Base-by-base conservation (phyloP, 1,140 invertebrate species). In the Rhagoletis zephyria region DNA sequence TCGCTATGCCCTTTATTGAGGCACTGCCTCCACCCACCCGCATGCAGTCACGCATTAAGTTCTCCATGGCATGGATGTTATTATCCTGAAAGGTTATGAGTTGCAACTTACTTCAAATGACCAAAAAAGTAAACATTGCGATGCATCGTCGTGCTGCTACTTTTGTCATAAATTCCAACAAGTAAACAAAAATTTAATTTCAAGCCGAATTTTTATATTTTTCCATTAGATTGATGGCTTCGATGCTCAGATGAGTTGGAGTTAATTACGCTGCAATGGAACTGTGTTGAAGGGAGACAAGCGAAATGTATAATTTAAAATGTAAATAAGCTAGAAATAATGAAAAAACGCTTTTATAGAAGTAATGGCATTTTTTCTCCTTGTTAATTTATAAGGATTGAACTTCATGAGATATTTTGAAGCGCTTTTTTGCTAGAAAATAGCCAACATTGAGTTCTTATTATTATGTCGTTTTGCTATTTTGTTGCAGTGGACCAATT, bases 1-100 rank as follows among this genome's bases (percentile, higher is more conserved):
- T 42, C 64, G 86, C 59, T 87, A 77, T 87, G 85, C 65, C 56
- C 85, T 56, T 81, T 48, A 87, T 70, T 87, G 59, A 87, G 5
- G 64, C 85, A 70, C 61, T 56, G 16, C 12, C 45, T 45, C 63
- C 86, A 40, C 67, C 42, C 6, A 14, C n/a, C n/a, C n/a, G n/a
- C 64, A 40, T 67, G 4, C 64, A 30, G 19, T 67, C 64, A 67
- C 30, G 2, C 64, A 67, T 67, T 19, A 4, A 67, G n/a, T n/a
- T n/a, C 30, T n/a, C 70, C 1, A 48, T 77, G n/a, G 74, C 4
- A n/a, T 63, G 12, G 12, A 56, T 81, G 74, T 56, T 81, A 81
- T 56, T 56, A 81, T 56, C 48, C 74, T 81, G 74, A 9, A 74
- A 74, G 67, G n/a, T 81, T 56, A 56, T 81, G 74, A 81, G 74